Evolutionary conservation across 2,797 vertebrate species (phyloP).

Genomic region (Chloroceryle inda): DNA sequence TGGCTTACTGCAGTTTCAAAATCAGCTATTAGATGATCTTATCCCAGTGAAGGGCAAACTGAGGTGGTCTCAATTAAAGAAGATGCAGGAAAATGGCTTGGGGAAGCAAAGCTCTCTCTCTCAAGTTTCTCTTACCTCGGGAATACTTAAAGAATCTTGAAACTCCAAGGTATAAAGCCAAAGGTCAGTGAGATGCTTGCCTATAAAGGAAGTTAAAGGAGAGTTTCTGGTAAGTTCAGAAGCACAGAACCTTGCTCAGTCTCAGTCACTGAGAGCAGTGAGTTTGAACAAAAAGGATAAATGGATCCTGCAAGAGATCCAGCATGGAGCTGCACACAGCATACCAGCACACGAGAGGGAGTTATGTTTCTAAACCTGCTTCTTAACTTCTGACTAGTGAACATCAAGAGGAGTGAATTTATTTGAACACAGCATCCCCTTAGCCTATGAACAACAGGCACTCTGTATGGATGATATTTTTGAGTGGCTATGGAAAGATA

Average conservation of each 20-base stretch:
- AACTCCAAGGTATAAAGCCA: conserved; percentile 70
- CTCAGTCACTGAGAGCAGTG: conserved; percentile 65
- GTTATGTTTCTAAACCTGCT: not conserved
- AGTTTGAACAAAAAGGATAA: conserved; percentile 52
- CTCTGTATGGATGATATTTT: not conserved
- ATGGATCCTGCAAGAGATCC: not conserved
- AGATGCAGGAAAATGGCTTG: not conserved
- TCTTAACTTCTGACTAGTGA: not conserved
- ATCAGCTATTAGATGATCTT: not conserved
- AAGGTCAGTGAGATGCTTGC: conserved; percentile 71
- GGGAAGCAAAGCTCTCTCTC: conserved; percentile 32
- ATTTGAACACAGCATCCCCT: not conserved
- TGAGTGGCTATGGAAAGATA: not conserved
- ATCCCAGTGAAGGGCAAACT: not conserved
- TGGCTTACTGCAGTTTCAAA: not conserved
- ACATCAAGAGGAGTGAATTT: conserved; percentile 3
- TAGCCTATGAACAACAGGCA: not conserved
- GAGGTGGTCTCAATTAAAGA: not conserved
- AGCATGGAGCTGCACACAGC: not conserved
- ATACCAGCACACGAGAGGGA: not conserved
- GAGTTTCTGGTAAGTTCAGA: conserved; percentile 71
- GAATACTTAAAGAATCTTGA: conserved; percentile 70
- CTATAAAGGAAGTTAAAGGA: conserved; percentile 76
- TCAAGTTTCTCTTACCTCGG: conserved; percentile 66
- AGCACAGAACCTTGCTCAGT: conserved; percentile 49